Evolutionary conservation across 2,888 invertebrate species (phyloP).

Genomic region (Theretra japonica): DNA sequence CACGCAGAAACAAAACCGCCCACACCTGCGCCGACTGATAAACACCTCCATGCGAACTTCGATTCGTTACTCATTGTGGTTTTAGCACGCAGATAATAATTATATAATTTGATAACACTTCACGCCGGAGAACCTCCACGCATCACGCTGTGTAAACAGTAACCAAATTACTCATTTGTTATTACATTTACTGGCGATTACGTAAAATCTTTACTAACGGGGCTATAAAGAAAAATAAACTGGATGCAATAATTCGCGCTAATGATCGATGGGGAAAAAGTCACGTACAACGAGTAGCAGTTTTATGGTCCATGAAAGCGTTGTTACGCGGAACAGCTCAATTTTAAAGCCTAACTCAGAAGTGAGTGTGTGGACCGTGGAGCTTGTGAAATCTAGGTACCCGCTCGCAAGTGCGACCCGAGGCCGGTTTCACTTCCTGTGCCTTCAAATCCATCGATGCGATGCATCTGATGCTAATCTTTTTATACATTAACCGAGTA

Average conservation of each 20-base stretch:
- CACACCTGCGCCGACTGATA: neutral
- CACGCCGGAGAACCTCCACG: slow-evolving; percentile 36
- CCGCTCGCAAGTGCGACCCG: slow-evolving; percentile 42
- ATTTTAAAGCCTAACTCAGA: slow-evolving; percentile 41
- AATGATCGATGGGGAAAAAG: slow-evolving; percentile 28
- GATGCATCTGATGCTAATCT: slow-evolving; percentile 42
- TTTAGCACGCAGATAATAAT: slow-evolving; percentile 37
- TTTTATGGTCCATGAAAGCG: slow-evolving; percentile 27
- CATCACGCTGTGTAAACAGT: slow-evolving; percentile 39
- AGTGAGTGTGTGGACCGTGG: slow-evolving; percentile 34
- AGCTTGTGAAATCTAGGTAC: slow-evolving; percentile 51
- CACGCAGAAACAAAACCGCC: slow-evolving; percentile 24
- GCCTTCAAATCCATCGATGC: slow-evolving; percentile 52
- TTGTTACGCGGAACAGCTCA: slow-evolving; percentile 34
- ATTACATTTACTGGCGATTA: slow-evolving; percentile 37
- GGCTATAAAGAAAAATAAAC: slow-evolving; percentile 39
- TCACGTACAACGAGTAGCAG: slow-evolving; percentile 23
- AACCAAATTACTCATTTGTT: slow-evolving; percentile 42
- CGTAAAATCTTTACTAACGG: slow-evolving; percentile 44
- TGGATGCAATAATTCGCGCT: slow-evolving; percentile 15
- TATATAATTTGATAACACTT: slow-evolving; percentile 43
- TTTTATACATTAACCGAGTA: slow-evolving; percentile 35
- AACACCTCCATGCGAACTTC: slow-evolving; percentile 24
- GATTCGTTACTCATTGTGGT: slow-evolving; percentile 23
- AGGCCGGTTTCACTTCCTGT: slow-evolving; percentile 65